Base-by-base conservation (phyloP, 2,888 invertebrate genomes). In the Drosophila robusta region DNA sequence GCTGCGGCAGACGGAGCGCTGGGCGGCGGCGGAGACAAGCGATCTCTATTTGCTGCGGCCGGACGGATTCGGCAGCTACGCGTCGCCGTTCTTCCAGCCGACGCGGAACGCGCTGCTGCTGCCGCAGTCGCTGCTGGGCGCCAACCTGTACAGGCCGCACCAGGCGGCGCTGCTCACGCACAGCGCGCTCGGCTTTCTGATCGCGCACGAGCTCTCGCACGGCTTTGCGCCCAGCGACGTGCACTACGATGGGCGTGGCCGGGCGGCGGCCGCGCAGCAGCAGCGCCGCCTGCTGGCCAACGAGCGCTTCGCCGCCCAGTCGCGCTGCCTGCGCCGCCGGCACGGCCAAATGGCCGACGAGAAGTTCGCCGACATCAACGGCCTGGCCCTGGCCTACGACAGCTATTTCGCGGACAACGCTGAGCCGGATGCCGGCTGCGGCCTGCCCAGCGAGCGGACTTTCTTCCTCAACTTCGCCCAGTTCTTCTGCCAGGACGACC, bases 381-480 rank as follows among this genome's bases (percentile, higher is more conserved):
- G 80, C 0, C 29, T 81, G 14, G 47, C 49, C 1, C 6, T 81
- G 66, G 84, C 80, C 41, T 63, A 62, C n/a, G 65, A 45, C 8
- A 50, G 58, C 6, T 78, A 38, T 18, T 61, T 57, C 49, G 1
- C 0, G 1, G 8, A 22, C 49, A 14, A 14, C 6, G n/a, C 7
- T 2, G 22, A 22, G 22, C 22, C 22, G 29, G 9, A 2, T 0
- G 29, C 8, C 29, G 3, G 29, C 29, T 29, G 34, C 34, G 4
- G 1, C 4, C 12, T 12, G 4, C 1, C 34, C 12, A 4, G 12
- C 11, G 34, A 18, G n/a, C 76, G 56, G 38, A 42, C 36, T 0
- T 81, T 81, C 65, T 87, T 84, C 8, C 32, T 68, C 0, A 80
- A 78, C 54, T 64, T 80, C 22, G 80, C 80, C 0, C 81, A 84